These are phyloP conservation scores for Lates japonicus DNA, from an alignment of 2,797 vertebrate genomes.

Conservation along the genomic window DNA sequence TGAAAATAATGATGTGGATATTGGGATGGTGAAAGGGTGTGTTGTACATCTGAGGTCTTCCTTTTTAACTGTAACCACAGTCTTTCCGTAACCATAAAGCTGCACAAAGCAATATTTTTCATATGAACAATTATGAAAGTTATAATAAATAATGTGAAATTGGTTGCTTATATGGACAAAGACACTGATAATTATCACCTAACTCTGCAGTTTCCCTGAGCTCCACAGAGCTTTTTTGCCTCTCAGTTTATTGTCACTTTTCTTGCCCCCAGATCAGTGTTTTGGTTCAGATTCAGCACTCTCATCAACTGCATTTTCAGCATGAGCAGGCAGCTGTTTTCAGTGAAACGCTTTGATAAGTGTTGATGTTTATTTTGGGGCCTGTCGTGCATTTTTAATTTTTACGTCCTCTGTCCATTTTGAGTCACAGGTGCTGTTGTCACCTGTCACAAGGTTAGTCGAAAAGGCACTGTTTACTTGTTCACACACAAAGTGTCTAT, in stretches of 20 bases:
- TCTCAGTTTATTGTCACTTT: background rate
- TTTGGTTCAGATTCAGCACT: background rate
- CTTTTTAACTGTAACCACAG: background rate
- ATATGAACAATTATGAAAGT: background rate
- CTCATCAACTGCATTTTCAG: background rate
- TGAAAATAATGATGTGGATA: background rate
- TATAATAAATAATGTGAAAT: background rate
- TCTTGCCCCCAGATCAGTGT: background rate
- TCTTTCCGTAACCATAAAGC: background rate
- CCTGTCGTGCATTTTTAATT: no score
- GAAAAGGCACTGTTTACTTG: no score
- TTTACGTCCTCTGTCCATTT: no score
- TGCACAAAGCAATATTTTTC: background rate
- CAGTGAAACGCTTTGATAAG: background rate
- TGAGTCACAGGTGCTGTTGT: no score
- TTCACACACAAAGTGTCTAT: no score
- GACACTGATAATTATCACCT: background rate
- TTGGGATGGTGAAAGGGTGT: background rate
- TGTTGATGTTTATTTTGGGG: background rate
- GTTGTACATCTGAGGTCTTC: background rate
- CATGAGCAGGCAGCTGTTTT: background rate
- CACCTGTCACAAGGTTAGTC: no score
- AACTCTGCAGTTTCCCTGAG: background rate
- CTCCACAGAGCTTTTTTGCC: background rate
- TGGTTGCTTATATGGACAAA: background rate